phyloP scores from a whole-genome alignment of 2,797 vertebrate species.

The Toxotes lorentzi region DNA sequence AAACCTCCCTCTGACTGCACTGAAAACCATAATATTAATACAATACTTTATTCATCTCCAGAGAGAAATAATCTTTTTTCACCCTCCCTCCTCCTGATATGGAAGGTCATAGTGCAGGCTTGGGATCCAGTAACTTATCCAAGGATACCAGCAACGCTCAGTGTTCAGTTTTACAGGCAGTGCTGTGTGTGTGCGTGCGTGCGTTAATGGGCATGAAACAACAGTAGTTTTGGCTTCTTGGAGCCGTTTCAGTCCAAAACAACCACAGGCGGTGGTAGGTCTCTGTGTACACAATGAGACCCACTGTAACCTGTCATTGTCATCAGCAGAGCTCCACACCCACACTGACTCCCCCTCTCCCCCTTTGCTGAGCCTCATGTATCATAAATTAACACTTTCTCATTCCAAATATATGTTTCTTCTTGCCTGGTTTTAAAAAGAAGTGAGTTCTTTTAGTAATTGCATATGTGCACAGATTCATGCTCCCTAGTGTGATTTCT shows the following conservation, averaged over 20 bases:
- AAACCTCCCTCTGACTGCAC: background rate
- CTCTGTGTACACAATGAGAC: slow-evolving; percentile 19
- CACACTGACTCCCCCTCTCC: background rate
- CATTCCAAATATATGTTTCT: slow-evolving; percentile 33
- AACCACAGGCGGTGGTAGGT: slow-evolving; percentile 32
- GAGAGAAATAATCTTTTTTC: slow-evolving; percentile 32
- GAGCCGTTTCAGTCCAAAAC: slow-evolving; percentile 23
- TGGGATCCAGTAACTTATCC: slow-evolving; percentile 34
- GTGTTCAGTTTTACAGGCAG: slow-evolving; percentile 18
- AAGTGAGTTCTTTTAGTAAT: slow-evolving; percentile 1
- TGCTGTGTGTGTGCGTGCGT: background rate
- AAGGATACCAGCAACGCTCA: slow-evolving; percentile 20
- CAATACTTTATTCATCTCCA: slow-evolving; percentile 42
- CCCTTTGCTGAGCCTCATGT: background rate
- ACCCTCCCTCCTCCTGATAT: slow-evolving; percentile 20
- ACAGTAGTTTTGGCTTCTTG: slow-evolving; percentile 21
- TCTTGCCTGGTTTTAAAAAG: slow-evolving; percentile 20
- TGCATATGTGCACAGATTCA: slow-evolving; percentile 1
- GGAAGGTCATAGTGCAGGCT: slow-evolving; percentile 51
- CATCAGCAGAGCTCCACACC: slow-evolving; percentile 23
- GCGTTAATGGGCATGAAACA: slow-evolving; percentile 40
- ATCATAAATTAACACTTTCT: slow-evolving; percentile 56
- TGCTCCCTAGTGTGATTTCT: slow-evolving; percentile 11
- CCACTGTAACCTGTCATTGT: slow-evolving; percentile 57
- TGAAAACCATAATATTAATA: slow-evolving; percentile 35